Base-by-base conservation (phyloP, 2,888 invertebrate genomes). In the Xestia xanthographa region DNA sequence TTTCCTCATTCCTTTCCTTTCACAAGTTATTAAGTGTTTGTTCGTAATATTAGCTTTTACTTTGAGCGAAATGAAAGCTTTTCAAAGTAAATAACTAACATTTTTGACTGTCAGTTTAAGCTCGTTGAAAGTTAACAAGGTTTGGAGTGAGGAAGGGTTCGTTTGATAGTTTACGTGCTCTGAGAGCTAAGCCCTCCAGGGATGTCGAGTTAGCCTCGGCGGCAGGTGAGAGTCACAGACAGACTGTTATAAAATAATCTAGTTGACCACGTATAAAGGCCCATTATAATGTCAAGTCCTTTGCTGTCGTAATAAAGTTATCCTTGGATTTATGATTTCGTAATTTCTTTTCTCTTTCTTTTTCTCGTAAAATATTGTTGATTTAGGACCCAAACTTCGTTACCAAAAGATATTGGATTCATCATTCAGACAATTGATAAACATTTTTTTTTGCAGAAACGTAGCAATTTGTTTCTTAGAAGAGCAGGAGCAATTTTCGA, bases 31-130 rank as follows among this genome's bases (percentile, higher is more conserved):
- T 72, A 68, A 80, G 66, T 72, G 66, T 76, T 76, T 62, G 76
- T 72, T 66, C 34, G 60, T 69, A 72, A 66, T 60, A 72, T 79
- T 75, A 65, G 74, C 77, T 66, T 71, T 71, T 48, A 38, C 66
- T 56, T 74, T 62, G 66, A 76, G 68, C 74, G 22, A 83, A 80
- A 73, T 83, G 75, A 73, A 62, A 78, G 66, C 74, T 76, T 74
- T 76, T 53, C 65, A 56, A 74, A 80, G 53, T 81, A 70, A 79
- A 72, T 66, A 72, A 75, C 66, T 65, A 72, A 80, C 73, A 78
- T 86, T 80, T 81, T 84, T 79, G 53, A 84, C 53, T 82, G 86
- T 75, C 84, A 80, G 78, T 53, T 65, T 67, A 38, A 78, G 71
- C 65, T 68, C 38, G 62, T 11, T 70, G 38, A 41, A 58, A 68